phyloP scores from a whole-genome alignment of 2,797 vertebrate genomes.

The Notamacropus eugenii region DNA sequence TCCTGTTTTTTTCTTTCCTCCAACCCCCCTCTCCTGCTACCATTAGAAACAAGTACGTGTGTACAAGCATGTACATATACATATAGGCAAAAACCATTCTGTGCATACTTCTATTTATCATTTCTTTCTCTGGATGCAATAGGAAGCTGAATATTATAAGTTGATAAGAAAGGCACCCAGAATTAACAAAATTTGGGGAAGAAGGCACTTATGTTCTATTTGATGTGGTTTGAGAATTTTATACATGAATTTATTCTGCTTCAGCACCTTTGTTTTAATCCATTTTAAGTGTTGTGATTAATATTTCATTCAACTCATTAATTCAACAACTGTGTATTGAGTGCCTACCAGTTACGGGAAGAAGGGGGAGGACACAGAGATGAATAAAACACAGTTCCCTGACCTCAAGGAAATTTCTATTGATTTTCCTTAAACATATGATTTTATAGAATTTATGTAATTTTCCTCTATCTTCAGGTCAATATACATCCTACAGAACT shows the following conservation, averaged over 20 bases:
- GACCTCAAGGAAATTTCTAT: not conserved
- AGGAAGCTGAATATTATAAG: not conserved
- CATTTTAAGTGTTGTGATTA: not conserved
- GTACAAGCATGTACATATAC: not conserved
- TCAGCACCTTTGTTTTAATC: not conserved
- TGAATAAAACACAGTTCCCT: not conserved
- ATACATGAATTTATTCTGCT: not conserved
- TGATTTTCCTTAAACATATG: not conserved
- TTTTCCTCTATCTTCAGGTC: not conserved
- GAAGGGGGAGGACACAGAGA: not conserved
- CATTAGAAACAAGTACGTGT: not conserved
- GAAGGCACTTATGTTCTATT: not conserved
- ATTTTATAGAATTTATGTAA: not conserved
- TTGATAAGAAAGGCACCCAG: not conserved
- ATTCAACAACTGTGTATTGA: not conserved
- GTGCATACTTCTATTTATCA: not conserved
- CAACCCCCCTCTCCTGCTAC: not conserved
- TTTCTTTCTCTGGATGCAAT: not conserved
- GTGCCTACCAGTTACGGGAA: not conserved
- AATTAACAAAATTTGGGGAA: not conserved
- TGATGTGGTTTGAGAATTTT: not conserved
- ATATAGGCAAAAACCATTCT: not conserved
- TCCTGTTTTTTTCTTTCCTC: not conserved
- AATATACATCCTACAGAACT: not conserved
- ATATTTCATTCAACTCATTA: slow-evolving; percentile 1